A percentile compares a stretch with the other conserved stretches of the same genome.
Conservation (phyloP, 2,797 vertebrate genomes). For the Sebastes diaconus region DNA sequence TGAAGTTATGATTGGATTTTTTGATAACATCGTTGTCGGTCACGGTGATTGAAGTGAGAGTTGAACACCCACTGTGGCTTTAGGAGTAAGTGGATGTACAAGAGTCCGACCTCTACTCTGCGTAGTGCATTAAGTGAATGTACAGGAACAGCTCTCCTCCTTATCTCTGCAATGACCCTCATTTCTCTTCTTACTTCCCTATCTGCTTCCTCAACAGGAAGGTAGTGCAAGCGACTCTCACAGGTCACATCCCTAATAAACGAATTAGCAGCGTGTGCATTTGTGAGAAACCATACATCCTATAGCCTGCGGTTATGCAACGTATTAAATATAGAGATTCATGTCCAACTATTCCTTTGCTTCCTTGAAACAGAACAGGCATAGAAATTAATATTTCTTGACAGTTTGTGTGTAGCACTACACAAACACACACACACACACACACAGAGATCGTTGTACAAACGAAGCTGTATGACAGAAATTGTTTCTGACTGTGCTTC, state of each 20-base stretch:
- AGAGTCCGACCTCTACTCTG: too few relatives aligned
- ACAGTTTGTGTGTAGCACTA: not conserved
- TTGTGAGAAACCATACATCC: constrained; percentile 22
- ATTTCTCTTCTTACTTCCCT: constrained; percentile 58
- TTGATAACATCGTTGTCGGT: not conserved
- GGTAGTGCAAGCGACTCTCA: constrained; percentile 32
- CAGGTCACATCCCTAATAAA: constrained; percentile 61
- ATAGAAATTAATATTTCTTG: not conserved
- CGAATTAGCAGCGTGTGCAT: constrained; percentile 45
- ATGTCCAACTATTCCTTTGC: not conserved
- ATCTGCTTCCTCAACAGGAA: constrained; percentile 76
- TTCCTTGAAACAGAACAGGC: constrained; percentile 7
- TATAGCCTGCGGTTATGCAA: constrained; percentile 9
- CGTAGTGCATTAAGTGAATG: constrained; percentile 12
- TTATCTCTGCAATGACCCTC: constrained; percentile 59
- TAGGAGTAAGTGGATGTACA: not conserved
- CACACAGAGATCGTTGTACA: not conserved
- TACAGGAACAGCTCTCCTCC: constrained; percentile 8
- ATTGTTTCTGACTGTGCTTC: not conserved
- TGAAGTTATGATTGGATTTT: not conserved
- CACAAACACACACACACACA: not conserved
- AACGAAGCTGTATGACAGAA: not conserved
- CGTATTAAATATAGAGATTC: not conserved
- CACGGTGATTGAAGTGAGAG: not conserved
- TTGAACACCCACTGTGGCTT: not conserved